Conservation (phyloP, 2,113 vertebrate species). For the Otocyon megalotis region DNA sequence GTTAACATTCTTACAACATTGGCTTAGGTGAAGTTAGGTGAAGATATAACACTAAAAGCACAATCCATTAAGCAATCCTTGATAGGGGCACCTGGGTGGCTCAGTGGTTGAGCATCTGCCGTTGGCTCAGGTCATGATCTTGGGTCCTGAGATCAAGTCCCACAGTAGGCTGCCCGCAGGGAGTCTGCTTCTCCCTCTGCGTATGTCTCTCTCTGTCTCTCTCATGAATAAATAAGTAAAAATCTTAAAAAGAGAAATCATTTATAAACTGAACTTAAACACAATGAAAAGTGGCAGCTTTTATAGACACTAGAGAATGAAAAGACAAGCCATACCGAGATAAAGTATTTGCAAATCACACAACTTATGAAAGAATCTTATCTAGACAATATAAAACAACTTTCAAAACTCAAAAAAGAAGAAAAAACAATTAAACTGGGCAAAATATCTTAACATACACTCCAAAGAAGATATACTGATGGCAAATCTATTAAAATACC, state of each 20-base stretch:
- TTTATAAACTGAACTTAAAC: neutral
- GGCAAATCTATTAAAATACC: neutral
- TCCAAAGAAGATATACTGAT: neutral
- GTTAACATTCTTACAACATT: neutral
- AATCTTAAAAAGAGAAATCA: no score
- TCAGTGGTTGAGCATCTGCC: no score
- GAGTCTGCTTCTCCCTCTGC: no score
- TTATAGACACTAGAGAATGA: neutral
- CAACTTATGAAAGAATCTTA: neutral
- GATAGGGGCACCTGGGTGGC: no score
- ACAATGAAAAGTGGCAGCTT: neutral
- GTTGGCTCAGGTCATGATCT: no score
- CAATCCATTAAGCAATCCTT: neutral
- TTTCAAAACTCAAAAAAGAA: neutral
- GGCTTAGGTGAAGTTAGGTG: neutral
- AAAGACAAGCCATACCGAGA: neutral
- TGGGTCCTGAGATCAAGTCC: no score
- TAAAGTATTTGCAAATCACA: neutral
- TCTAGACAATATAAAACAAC: neutral
- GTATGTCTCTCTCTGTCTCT: no score
- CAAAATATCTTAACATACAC: neutral
- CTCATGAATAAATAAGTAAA: no score
- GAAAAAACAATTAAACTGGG: neutral
- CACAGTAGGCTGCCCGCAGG: no score
- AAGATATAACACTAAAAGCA: neutral